Percentiles rank a stretch among this genome's conserved stretches.
phyloP scores from a whole-genome alignment of 2,113 vertebrate species.

The Thalassarche chlororhynchos region DNA sequence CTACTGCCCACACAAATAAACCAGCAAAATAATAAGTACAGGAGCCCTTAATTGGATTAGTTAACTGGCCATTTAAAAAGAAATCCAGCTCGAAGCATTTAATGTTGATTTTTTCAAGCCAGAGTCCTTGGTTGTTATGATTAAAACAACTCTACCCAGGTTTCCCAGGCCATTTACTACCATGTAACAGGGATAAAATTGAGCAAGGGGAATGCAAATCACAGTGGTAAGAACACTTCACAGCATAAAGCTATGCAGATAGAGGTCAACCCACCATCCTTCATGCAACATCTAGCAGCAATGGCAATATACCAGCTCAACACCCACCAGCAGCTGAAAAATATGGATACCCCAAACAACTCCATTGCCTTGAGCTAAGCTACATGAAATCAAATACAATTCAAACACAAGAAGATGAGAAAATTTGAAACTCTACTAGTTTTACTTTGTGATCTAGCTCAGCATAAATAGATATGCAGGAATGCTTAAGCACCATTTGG shows the following conservation, averaged over 20 bases:
- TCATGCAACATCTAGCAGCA: background rate
- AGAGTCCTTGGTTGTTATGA: background rate
- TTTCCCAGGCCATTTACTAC: background rate
- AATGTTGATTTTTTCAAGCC: background rate
- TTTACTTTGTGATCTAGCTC: background rate
- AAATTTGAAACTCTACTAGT: background rate
- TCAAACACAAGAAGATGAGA: background rate
- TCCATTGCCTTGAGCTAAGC: background rate
- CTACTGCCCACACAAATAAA: background rate
- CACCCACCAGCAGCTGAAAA: background rate
- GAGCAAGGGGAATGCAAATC: background rate
- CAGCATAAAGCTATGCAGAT: background rate
- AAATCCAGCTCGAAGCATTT: background rate
- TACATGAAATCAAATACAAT: background rate
- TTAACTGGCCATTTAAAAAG: background rate
- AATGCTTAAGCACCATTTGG: background rate
- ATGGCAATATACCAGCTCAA: background rate
- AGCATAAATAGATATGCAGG: background rate
- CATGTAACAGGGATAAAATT: background rate
- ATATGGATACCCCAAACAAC: background rate
- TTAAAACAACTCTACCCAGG: background rate
- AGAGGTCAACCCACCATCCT: background rate
- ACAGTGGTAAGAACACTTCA: background rate
- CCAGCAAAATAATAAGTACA: background rate
- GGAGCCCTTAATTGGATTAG: background rate